Evolutionary conservation across 2,888 invertebrate species (phyloP).

Genomic region (Neoaliturus tenellus): DNA sequence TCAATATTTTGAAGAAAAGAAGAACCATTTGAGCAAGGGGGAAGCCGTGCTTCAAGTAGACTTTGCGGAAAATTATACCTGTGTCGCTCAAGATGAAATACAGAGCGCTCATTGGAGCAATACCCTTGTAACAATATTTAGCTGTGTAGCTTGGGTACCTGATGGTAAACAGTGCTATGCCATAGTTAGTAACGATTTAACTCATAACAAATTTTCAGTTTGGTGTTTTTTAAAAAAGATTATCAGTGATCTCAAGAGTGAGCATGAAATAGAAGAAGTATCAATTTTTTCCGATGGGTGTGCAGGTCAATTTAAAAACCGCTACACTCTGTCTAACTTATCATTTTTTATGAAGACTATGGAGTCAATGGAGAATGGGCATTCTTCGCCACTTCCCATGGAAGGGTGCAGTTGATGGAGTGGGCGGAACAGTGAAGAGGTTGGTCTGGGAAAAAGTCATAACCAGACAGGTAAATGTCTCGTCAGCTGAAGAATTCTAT

Average conservation of each 20-base stretch:
- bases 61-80: slow-evolving; percentile 47
- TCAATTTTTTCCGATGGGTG: slow-evolving; percentile 50
- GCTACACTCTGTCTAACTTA: slow-evolving; percentile 42
- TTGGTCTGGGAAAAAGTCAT: slow-evolving; percentile 46
- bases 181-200: slow-evolving; percentile 46
- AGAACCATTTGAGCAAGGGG: slow-evolving; percentile 47
- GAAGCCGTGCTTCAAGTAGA: slow-evolving; percentile 45
- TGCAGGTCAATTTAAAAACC: slow-evolving; percentile 50
- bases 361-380: slow-evolving; percentile 49
- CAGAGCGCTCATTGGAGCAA: slow-evolving; percentile 49
- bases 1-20: slow-evolving; percentile 51
- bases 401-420: slow-evolving; percentile 50
- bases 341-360: slow-evolving; percentile 50
- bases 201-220: slow-evolving; percentile 45
- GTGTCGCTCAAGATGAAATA: slow-evolving; percentile 46
- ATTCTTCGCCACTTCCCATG: slow-evolving; percentile 53
- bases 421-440: slow-evolving; percentile 52
- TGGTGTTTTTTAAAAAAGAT: slow-evolving; percentile 49
- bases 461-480: slow-evolving; percentile 52
- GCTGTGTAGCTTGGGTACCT: slow-evolving; percentile 39
- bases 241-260: slow-evolving; percentile 46
- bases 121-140: slow-evolving; percentile 49
- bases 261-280: slow-evolving; percentile 49
- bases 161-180: slow-evolving; percentile 46
- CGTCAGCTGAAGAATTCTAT: slow-evolving; percentile 50